Evolutionary conservation across 2,797 vertebrate genomes (phyloP), one percentile per base, ranked within the genome.

Genomic region (Oryzias dopingdopingensis): DNA sequence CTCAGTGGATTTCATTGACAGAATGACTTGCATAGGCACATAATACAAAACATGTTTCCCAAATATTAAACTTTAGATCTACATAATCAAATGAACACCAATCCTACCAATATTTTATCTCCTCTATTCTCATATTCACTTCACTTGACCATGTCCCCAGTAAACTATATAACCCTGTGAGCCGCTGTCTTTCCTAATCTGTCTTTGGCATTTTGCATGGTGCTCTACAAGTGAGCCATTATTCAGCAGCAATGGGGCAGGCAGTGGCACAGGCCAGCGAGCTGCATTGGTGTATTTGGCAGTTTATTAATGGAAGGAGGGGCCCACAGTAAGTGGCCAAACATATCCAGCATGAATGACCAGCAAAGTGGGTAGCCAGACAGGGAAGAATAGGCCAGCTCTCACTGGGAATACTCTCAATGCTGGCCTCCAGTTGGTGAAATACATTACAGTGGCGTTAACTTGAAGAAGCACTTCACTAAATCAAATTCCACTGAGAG

Each of bases 251-350:
- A 74, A 58, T 6, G 22, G 77, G 74, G 74, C 72, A 72, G 74
- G 70, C 78, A 72, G 45, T 60, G 59, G 64, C 69, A 76, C 77
- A 67, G 55, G 70, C 61, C 81, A 74, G 65, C 79, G 77, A 64
- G 61, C 47, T 84, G 76, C 77, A 81, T 67, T 85, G 71, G 71
- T 78, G 76, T 76, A 65, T 83, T 87, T 88, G 86, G 85, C 83
- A 86, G 67, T 55, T 79, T 78, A 72, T 79, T 77, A 85, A 87
- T 82, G 80, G 73, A 66, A 81, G 75, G 76, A 85, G 89, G 85
- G 88, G 86, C 79, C 82, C 74, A 18, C 51, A 56, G 63, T 77
- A 81, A 74, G 82, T 83, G 62, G 64, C 71, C 59, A 50, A 85
- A 81, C 81, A 84, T 52, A 82, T 86, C 85, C 77, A 83, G 72